These are phyloP conservation scores for Polypterus bichir DNA, from an alignment of 2,113 vertebrate species.

Conservation along the genomic window DNA sequence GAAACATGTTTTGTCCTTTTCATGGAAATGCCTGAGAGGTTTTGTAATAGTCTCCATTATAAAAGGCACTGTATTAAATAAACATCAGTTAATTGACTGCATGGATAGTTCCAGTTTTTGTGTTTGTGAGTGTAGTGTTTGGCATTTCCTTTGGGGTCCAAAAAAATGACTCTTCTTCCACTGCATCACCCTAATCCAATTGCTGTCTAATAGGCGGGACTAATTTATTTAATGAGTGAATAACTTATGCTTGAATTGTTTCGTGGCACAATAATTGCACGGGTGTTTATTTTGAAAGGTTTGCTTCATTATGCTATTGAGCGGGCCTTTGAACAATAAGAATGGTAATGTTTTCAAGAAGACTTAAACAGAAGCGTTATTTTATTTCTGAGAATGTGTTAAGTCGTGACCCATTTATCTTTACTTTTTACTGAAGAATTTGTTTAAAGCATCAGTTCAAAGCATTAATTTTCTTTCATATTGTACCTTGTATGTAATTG, in stretches of 20 bases:
- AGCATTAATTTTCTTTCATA: conserved; percentile 24
- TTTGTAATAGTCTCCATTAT: no score
- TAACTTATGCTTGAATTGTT: background rate
- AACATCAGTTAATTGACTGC: no score
- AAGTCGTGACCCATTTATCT: conserved; percentile 29
- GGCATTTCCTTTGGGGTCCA: no score
- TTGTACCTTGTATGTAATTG: conserved; percentile 24
- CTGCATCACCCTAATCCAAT: no score
- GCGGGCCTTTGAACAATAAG: background rate
- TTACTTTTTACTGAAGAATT: conserved; percentile 33
- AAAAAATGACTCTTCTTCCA: no score
- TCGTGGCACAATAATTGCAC: background rate
- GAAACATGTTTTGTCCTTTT: no score
- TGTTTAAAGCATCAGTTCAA: conserved; percentile 32
- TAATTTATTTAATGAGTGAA: background rate
- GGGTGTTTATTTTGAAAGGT: background rate
- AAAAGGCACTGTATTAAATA: no score
- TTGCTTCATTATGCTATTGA: background rate
- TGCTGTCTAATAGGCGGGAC: background rate
- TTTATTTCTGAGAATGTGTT: conserved; percentile 32
- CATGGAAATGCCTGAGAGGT: no score
- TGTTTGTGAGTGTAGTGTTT: no score
- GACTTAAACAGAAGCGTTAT: conserved; percentile 1
- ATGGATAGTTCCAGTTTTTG: no score
- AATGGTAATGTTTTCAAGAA: background rate